A percentile compares a stretch with the other conserved stretches of the same genome.
Evolutionary conservation across 2,113 vertebrate genomes (phyloP).

Genomic region (Marmota flaviventris): DNA sequence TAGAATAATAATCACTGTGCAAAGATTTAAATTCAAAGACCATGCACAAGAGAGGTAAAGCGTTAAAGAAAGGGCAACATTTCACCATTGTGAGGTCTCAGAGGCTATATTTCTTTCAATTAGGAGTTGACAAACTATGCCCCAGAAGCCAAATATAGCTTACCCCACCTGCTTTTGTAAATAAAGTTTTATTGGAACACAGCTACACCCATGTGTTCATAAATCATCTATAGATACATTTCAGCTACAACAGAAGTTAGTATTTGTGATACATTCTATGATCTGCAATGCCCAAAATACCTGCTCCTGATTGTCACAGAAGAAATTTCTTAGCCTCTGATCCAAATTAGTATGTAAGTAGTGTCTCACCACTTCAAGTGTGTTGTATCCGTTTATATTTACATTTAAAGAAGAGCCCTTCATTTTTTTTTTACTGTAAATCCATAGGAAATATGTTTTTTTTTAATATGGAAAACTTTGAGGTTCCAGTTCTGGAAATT

Average conservation of each 20-base stretch:
- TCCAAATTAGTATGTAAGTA: background rate
- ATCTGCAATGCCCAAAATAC: background rate
- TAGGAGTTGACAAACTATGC: background rate
- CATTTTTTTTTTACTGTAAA: background rate
- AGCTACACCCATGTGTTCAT: background rate
- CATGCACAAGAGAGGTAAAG: background rate
- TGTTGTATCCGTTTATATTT: conserved; percentile 7
- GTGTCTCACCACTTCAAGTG: background rate
- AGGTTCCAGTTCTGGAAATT: background rate
- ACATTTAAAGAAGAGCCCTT: background rate
- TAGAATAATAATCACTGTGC: background rate
- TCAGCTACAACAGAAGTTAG: background rate
- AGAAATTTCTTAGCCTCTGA: background rate
- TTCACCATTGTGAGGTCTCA: background rate
- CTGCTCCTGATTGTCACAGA: background rate
- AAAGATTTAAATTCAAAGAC: background rate
- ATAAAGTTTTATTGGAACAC: conserved; percentile 4
- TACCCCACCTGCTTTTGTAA: background rate
- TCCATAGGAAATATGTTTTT: background rate
- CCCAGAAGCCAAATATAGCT: background rate
- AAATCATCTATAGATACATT: background rate
- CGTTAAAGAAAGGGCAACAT: background rate
- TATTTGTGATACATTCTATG: background rate
- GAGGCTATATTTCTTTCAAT: background rate
- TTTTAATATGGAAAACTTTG: background rate